Conservation (phyloP, 2,888 invertebrate species). For the Sinodicranocentrus sp. region DNA sequence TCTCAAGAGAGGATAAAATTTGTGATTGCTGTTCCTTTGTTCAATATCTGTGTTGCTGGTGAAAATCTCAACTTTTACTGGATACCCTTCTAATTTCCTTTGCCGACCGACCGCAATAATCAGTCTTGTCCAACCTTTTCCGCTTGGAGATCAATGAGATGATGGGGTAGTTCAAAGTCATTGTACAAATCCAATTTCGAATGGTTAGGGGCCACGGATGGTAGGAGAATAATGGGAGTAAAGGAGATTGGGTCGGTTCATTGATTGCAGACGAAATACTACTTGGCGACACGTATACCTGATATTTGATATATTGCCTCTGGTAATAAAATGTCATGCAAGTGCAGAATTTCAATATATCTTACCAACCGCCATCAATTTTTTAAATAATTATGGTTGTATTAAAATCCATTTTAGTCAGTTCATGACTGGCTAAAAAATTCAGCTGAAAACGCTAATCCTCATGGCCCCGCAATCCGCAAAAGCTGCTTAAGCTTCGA, state of each 20-base stretch:
- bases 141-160: not conserved
- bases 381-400: too few relatives aligned
- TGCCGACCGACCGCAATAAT: constrained; percentile 63
- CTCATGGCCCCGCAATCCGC: too few relatives aligned
- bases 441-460: too few relatives aligned
- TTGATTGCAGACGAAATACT: too few relatives aligned
- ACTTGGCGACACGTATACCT: too few relatives aligned
- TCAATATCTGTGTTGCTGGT: constrained; percentile 30
- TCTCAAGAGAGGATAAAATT: constrained; percentile 13
- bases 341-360: too few relatives aligned
- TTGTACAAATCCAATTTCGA: constrained; percentile 39
- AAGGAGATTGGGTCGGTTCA: not conserved
- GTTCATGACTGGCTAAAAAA: too few relatives aligned
- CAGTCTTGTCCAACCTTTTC: constrained; percentile 7
- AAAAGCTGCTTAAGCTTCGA: too few relatives aligned
- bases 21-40: constrained; percentile 61
- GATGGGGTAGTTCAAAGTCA: not conserved
- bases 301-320: too few relatives aligned
- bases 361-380: too few relatives aligned
- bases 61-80: constrained; percentile 43
- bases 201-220: constrained; percentile 27
- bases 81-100: constrained; percentile 59
- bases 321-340: too few relatives aligned
- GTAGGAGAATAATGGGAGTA: not conserved
- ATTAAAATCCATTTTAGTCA: too few relatives aligned